Evolutionary conservation across 2,113 vertebrate genomes (phyloP), one percentile per base, ranked within the genome.

Genomic region (Collichthys lucidus): DNA sequence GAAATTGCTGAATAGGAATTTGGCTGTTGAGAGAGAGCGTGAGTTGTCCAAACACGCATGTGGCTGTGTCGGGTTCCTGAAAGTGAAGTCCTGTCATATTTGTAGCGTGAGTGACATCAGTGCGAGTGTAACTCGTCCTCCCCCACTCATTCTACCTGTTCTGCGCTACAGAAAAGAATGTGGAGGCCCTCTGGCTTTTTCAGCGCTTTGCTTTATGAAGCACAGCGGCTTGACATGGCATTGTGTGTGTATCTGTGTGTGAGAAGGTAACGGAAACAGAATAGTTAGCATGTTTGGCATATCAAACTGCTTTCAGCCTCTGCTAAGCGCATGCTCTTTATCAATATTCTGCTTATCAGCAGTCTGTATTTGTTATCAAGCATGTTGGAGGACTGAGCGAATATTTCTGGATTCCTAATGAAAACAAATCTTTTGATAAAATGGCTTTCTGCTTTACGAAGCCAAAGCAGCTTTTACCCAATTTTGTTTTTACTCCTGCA

Each of bases 31-130:
- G 31, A 60, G 31, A 35, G 56, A 44, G 65, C 14, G 4, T 7
- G 76, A 72, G 82, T 77, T 85, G 77, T 84, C 56, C 74, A 75
- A 82, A 83, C 86, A 79, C 47, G 62, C 64, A 79, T 80, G 29
- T 61, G 56, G 40, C 50, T 63, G 47, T 57, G 65, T 88, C 63
- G 64, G n/a, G 47, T 62, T 63, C 42, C 47, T 50, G 57, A 79
- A 53, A 3, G 15, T 56, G 44, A 49, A 79, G 63, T 78, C 50
- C 60, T 80, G 74, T 88, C 79, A 85, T 86, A 79, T 86, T 87
- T 87, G 68, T 77, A 70, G 69, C 65, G 57, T 74, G 63, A 84
- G 47, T 81, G 82, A 77, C 83, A 81, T 11, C 56, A 24, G 31
- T 71, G 71, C 80, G n/a, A 68, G 60, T 44, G 20, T 64, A 15